Percentiles rank a stretch among this genome's conserved stretches.
These are phyloP conservation scores for Tachina grossa DNA, from an alignment of 2,888 invertebrate species.

Conservation along the genomic window DNA sequence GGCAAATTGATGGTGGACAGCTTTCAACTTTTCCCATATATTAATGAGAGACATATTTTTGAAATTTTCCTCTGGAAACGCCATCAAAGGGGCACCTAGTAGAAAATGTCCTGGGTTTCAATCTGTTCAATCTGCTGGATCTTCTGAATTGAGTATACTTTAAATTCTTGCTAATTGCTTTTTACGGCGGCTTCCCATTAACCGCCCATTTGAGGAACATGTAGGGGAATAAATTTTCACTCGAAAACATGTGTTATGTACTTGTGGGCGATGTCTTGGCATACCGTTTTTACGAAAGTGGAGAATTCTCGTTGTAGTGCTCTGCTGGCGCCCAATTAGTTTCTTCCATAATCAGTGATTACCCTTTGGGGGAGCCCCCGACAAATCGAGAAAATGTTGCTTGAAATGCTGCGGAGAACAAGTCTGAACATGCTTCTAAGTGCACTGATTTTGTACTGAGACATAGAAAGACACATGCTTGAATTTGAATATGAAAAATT, in stretches of 20 bases:
- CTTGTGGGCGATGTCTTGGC: neutral
- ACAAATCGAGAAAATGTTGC: neutral
- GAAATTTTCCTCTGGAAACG: no score
- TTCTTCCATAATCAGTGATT: no score
- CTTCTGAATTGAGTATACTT: no score
- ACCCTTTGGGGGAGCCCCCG: neutral
- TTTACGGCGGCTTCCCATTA: neutral
- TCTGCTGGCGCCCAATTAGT: no score
- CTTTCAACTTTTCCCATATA: no score
- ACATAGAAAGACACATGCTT: neutral
- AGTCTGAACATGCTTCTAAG: neutral
- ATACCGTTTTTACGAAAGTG: no score
- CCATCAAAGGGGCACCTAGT: no score
- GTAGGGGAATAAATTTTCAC: neutral
- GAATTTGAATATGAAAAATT: neutral
- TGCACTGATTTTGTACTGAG: conserved; percentile 25
- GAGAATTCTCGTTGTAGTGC: no score
- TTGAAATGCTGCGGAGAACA: neutral
- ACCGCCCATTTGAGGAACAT: neutral
- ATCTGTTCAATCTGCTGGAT: no score
- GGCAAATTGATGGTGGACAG: no score
- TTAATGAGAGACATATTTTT: no score
- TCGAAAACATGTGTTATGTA: neutral
- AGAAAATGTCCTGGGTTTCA: no score
- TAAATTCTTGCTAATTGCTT: neutral